Percentiles rank a stretch among this genome's conserved stretches.
Evolutionary conservation across 2,113 vertebrate genomes (phyloP).

Genomic region (Anser brachyrhynchus): DNA sequence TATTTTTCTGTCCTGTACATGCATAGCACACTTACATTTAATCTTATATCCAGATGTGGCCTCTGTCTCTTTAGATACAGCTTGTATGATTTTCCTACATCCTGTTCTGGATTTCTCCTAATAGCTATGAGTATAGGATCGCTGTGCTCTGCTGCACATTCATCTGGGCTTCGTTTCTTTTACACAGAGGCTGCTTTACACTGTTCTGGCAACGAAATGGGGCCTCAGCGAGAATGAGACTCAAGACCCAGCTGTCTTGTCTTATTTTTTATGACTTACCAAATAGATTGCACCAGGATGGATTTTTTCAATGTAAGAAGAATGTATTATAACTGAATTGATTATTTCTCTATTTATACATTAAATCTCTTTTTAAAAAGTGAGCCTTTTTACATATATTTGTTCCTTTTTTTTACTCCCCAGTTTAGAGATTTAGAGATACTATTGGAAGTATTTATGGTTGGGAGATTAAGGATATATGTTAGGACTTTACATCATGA

Average conservation of each 20-base stretch:
- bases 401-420: neutral
- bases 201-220: slow-evolving; percentile 1
- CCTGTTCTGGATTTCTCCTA: slow-evolving; percentile 64
- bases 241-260: slow-evolving; percentile 28
- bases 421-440: neutral
- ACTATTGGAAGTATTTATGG: neutral
- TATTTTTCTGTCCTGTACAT: neutral
- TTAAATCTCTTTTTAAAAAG: neutral
- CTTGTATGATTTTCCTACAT: slow-evolving; percentile 37
- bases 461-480: neutral
- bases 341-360: neutral
- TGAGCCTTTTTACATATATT: neutral
- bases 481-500: neutral
- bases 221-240: slow-evolving; percentile 9
- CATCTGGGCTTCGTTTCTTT: neutral
- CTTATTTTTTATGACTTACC: neutral
- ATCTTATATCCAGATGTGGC: slow-evolving; percentile 47
- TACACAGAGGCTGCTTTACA: neutral
- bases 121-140: neutral
- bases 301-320: neutral
- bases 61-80: slow-evolving; percentile 35
- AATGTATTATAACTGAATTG: neutral
- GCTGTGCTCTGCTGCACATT: neutral
- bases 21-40: slow-evolving; percentile 2
- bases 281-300: neutral